Base-by-base conservation (phyloP, 2,888 invertebrate genomes). In the Lepidocyrtoides sp. region DNA sequence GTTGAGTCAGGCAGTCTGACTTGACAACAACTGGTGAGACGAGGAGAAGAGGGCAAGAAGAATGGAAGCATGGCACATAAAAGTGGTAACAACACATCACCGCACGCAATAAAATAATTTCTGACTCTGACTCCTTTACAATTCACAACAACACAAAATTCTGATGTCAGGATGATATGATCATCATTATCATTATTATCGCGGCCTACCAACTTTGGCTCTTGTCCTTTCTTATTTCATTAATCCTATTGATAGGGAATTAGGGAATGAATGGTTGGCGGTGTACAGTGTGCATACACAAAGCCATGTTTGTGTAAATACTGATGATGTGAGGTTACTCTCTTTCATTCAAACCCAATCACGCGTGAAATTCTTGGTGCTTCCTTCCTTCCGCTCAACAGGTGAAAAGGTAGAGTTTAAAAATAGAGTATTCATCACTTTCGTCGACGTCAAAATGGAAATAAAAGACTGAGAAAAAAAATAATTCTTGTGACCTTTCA, bases 1-100 rank as follows among this genome's bases (percentile, higher is more conserved):
- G 87, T 88, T 88, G 87, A 88, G 87, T 88, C 87, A 88, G 81
- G 87, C 87, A 79, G 87, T 88, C 87, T 88, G 87, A 48, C 86
- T 86, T 86, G 87, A 79, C 87, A 81, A 81, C 57, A 57, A 79
- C 79, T 79, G 79, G 79, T 44, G 51, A 81, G 60, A 81, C 77
- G 60, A 81, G n/a, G 20, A 81, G 36, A 44, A 23, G 12, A 81
- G 29, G 57, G 60, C 36, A 81, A 36, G 10, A 81, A 57, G 48
- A 60, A 17, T 20, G 32, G 7, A 32, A 29, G 81, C 32, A 32
- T 79, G 72, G 63, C 51, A 51, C n/a, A 44, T 44, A 44, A 17
- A 44, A 14, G 14, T 48, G 5, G 23, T 29, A 72, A 26, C 14
- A 69, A 2, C 7, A 72, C 12, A 41, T 17, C 26, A 23, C 8